A percentile compares a stretch with the other conserved stretches of the same genome.
phyloP scores from a whole-genome alignment of 2,113 vertebrate species.

The Chaetodon trifascialis region DNA sequence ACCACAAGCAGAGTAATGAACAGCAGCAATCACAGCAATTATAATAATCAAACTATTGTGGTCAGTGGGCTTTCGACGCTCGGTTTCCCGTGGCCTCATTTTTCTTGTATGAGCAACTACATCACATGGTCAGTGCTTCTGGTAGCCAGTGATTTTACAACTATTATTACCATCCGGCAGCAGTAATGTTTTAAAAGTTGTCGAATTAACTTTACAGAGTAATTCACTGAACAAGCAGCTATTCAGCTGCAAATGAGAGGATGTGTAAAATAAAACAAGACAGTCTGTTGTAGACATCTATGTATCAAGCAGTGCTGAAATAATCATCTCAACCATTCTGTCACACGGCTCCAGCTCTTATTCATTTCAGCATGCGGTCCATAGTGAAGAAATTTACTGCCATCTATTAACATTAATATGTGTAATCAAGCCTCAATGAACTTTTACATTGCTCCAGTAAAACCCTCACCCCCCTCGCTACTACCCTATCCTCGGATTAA shows the following conservation, averaged over 20 bases:
- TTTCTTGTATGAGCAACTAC: constrained; percentile 5
- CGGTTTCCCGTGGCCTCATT: background rate
- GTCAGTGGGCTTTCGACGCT: background rate
- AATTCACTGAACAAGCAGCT: background rate
- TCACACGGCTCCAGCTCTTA: constrained; percentile 6
- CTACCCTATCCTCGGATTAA: constrained; percentile 42
- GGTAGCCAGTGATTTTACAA: constrained; percentile 10
- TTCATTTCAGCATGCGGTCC: constrained; percentile 46
- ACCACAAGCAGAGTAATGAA: constrained; percentile 1
- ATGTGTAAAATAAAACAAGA: background rate
- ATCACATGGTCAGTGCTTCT: background rate
- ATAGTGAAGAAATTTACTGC: constrained; percentile 19
- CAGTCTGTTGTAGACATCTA: background rate
- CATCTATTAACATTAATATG: constrained; percentile 59
- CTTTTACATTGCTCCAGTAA: constrained; percentile 47
- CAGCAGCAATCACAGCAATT: constrained; percentile 14
- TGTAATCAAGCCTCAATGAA: constrained; percentile 53
- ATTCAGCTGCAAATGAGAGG: constrained; percentile 7
- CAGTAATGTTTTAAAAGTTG: constrained; percentile 11
- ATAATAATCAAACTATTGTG: background rate
- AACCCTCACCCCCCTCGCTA: constrained; percentile 30
- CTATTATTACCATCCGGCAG: background rate
- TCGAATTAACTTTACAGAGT: constrained; percentile 11
- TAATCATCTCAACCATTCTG: constrained; percentile 21
- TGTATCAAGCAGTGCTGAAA: constrained; percentile 19